Percentiles rank a stretch among this genome's conserved stretches.
Evolutionary conservation across 1,140 invertebrate species (phyloP).

Genomic region (Akabosia matsudoensis): DNA sequence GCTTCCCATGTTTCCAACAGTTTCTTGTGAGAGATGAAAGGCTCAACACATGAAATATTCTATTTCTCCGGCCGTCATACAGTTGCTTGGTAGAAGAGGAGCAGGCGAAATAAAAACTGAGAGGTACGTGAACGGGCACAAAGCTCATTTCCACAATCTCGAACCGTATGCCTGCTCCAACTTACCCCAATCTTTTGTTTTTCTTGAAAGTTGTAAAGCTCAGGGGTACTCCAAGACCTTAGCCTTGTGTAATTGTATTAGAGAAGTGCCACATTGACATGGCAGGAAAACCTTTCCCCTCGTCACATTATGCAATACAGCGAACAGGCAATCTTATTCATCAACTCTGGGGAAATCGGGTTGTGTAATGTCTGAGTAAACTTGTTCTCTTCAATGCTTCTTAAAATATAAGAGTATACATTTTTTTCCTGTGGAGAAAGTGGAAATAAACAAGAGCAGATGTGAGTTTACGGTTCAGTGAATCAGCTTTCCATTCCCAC

Average conservation of each 20-base stretch:
- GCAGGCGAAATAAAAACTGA: no score
- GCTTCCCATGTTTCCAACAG: not conserved
- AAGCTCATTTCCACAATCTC: no score
- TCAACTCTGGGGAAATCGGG: not conserved
- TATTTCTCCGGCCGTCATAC: no score
- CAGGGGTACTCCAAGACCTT: not conserved
- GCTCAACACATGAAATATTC: constrained; percentile 14
- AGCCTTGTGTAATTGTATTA: no score
- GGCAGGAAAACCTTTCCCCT: not conserved
- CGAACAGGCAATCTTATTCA: not conserved
- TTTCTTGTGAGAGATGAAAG: constrained; percentile 8
- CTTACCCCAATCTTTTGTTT: no score
- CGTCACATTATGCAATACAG: not conserved
- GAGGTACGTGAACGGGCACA: no score
- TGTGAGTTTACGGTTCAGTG: constrained; percentile 10
- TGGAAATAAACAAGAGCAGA: constrained; percentile 10
- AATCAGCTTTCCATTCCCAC: not conserved
- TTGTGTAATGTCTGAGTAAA: not conserved
- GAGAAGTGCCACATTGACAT: not conserved
- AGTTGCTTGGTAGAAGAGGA: no score
- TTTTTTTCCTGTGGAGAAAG: not conserved
- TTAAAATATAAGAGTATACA: not conserved
- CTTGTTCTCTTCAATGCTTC: no score
- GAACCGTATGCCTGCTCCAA: no score
- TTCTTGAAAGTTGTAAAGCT: not conserved